These are phyloP conservation scores for Rhinoderma darwinii DNA, from an alignment of 2,113 vertebrate genomes.

Conservation along the genomic window DNA sequence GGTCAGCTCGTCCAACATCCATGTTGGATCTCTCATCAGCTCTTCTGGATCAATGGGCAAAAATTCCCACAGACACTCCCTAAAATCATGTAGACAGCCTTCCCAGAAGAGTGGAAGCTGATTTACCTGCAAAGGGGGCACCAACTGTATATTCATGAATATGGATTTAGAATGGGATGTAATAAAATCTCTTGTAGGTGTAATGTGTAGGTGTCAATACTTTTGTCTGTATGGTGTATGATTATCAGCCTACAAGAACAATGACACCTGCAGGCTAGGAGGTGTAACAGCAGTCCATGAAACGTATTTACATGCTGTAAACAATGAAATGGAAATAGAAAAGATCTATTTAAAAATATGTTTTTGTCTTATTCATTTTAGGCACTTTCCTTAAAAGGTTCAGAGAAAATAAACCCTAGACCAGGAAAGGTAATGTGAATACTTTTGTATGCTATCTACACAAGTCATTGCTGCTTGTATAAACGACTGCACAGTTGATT, in stretches of 20 bases:
- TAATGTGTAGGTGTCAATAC: too few relatives aligned
- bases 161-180: too few relatives aligned
- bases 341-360: not conserved
- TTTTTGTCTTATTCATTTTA: slow-evolving; percentile 57
- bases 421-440: slow-evolving; percentile 85
- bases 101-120: too few relatives aligned
- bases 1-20: too few relatives aligned
- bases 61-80: too few relatives aligned
- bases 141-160: too few relatives aligned
- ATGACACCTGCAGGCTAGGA: not conserved
- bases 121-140: too few relatives aligned
- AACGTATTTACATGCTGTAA: not conserved
- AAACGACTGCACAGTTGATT: not conserved
- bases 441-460: not conserved
- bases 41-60: too few relatives aligned
- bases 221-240: too few relatives aligned
- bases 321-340: not conserved
- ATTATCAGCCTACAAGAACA: not conserved
- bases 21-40: too few relatives aligned
- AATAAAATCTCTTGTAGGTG: too few relatives aligned
- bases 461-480: not conserved
- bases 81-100: too few relatives aligned
- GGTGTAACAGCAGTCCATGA: not conserved
- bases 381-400: slow-evolving; percentile 69
- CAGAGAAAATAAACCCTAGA: slow-evolving; percentile 83